These are phyloP conservation scores for Notoglanidium macrostoma DNA, from an alignment of 2,797 vertebrate genomes.

Conservation along the genomic window DNA sequence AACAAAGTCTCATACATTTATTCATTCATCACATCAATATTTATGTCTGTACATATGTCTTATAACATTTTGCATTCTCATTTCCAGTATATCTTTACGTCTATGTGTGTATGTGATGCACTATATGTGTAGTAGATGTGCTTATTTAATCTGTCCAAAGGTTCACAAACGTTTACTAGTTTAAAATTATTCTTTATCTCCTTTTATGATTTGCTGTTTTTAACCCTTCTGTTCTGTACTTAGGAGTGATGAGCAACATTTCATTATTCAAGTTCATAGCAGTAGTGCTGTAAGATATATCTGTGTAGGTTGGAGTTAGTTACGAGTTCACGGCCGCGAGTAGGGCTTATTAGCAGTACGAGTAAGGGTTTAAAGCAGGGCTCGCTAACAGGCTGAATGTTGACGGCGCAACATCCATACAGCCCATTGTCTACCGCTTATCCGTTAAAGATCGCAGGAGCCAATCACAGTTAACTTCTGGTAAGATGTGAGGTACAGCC, in stretches of 20 bases:
- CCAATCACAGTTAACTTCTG: too few relatives aligned
- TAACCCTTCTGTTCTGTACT: slow-evolving; percentile 32
- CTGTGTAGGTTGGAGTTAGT: too few relatives aligned
- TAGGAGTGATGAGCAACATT: not conserved
- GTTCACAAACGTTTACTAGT: slow-evolving; percentile 20
- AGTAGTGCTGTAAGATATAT: not conserved
- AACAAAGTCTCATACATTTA: not conserved
- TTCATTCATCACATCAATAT: not conserved
- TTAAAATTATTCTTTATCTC: slow-evolving; percentile 45
- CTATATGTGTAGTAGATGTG: slow-evolving; percentile 16
- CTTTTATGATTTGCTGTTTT: slow-evolving; percentile 51
- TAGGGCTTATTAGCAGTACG: not conserved
- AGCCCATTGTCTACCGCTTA: too few relatives aligned
- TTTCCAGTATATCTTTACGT: slow-evolving; percentile 18
- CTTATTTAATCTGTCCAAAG: slow-evolving; percentile 14
- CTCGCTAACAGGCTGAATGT: not conserved
- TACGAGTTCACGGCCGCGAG: not conserved
- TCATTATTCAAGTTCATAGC: not conserved
- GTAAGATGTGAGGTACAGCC: too few relatives aligned
- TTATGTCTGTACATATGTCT: slow-evolving; percentile 6
- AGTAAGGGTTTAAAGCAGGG: not conserved
- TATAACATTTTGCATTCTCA: slow-evolving; percentile 9
- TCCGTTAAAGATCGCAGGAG: too few relatives aligned
- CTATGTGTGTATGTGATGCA: slow-evolving; percentile 33
- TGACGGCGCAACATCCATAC: not conserved